These are phyloP conservation scores for Falco biarmicus DNA, from an alignment of 2,797 vertebrate genomes.

Conservation along the genomic window DNA sequence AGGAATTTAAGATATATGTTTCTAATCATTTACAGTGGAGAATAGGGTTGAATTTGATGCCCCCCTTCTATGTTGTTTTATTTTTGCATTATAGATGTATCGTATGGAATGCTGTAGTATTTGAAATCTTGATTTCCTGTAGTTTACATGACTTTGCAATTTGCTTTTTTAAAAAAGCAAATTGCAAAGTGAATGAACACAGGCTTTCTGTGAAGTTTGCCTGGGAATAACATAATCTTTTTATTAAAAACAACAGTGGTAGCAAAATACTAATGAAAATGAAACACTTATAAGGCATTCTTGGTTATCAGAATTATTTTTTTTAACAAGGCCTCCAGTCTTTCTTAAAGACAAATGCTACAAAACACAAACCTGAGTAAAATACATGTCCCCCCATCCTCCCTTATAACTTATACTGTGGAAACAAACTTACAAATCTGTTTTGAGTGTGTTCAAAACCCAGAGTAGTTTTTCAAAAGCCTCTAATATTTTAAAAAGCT, in stretches of 20 bases:
- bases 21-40: background rate
- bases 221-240: background rate
- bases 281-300: background rate
- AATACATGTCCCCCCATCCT: fast-evolving
- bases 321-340: background rate
- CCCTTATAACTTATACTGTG: background rate
- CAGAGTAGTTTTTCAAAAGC: background rate
- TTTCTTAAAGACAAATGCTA: background rate
- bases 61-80: background rate
- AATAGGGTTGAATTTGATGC: background rate
- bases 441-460: background rate
- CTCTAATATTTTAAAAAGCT: background rate
- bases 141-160: background rate
- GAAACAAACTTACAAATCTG: background rate
- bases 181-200: background rate
- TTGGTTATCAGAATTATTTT: background rate
- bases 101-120: background rate
- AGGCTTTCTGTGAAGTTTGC: background rate
- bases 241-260: background rate
- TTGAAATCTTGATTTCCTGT: background rate
- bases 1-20: background rate
- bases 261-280: background rate
- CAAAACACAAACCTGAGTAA: background rate
- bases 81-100: background rate
- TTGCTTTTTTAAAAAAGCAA: background rate